Evolutionary conservation across 2,888 invertebrate genomes (phyloP).

Genomic region (Xiphydria camelus): DNA sequence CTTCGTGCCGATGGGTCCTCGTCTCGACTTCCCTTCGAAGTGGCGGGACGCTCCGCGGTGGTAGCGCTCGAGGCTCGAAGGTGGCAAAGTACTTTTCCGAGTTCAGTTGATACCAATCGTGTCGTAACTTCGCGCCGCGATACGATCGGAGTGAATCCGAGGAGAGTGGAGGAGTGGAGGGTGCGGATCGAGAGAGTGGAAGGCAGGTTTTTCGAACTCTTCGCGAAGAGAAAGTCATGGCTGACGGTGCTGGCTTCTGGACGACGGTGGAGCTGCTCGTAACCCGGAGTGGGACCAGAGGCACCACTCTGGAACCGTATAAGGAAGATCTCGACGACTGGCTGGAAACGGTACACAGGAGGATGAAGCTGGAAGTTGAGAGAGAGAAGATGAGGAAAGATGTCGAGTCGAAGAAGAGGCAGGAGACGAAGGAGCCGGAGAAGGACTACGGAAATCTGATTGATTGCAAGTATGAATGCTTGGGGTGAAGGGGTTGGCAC

Average conservation of each 20-base stretch:
- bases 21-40: too few relatives aligned
- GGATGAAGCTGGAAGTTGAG: slow-evolving; percentile 25
- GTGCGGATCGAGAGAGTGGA: too few relatives aligned
- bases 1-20: neutral
- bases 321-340: slow-evolving; percentile 43
- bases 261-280: slow-evolving; percentile 65
- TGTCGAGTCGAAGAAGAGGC: slow-evolving; percentile 10
- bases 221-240: too few relatives aligned
- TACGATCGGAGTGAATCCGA: too few relatives aligned
- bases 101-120: too few relatives aligned
- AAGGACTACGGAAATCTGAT: slow-evolving; percentile 21
- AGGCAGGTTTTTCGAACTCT: too few relatives aligned
- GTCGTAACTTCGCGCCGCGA: too few relatives aligned
- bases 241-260: slow-evolving; percentile 64
- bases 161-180: too few relatives aligned
- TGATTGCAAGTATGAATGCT: slow-evolving; percentile 32
- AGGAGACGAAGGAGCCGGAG: slow-evolving; percentile 11
- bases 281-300: slow-evolving; percentile 15
- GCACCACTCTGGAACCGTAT: slow-evolving; percentile 21
- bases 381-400: slow-evolving; percentile 16
- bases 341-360: slow-evolving; percentile 38
- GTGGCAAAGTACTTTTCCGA: too few relatives aligned
- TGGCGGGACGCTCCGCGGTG: too few relatives aligned
- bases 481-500: too few relatives aligned
- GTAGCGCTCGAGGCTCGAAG: too few relatives aligned